Evolutionary conservation across 2,113 vertebrate genomes (phyloP).

Genomic region (Chunga burmeisteri): DNA sequence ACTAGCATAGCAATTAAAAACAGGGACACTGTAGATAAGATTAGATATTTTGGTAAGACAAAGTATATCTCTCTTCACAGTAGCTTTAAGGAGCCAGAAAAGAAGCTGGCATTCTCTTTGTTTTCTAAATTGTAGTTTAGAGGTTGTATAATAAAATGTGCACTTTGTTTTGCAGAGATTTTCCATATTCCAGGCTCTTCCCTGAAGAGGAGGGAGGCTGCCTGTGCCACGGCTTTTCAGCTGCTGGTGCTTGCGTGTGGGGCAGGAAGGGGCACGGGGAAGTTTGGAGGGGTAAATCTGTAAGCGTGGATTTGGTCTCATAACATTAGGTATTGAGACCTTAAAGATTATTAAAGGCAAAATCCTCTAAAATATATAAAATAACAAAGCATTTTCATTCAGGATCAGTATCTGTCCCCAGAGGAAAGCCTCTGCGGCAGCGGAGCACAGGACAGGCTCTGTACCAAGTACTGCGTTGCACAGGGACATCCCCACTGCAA

Average conservation of each 20-base stretch:
- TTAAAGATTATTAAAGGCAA: background rate
- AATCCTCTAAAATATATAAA: background rate
- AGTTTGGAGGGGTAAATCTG: background rate
- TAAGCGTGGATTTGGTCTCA: background rate
- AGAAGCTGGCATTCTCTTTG: background rate
- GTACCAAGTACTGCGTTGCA: background rate
- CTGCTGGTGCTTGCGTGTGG: fast-evolving
- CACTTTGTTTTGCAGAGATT: background rate
- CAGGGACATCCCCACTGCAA: background rate
- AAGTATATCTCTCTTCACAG: background rate
- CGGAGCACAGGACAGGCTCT: background rate
- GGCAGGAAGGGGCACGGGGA: background rate
- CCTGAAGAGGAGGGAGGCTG: background rate
- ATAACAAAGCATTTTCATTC: background rate
- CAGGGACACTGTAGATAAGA: background rate
- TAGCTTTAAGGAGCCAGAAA: background rate
- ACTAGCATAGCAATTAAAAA: background rate
- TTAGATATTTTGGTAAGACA: background rate
- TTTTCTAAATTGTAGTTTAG: background rate
- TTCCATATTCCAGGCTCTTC: background rate
- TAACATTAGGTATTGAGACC: background rate
- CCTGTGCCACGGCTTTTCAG: background rate
- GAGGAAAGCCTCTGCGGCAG: background rate
- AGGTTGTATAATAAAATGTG: background rate
- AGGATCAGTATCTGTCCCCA: background rate